phyloP scores from a whole-genome alignment of 1,140 invertebrate genomes.

The Hycleus phaleratus region DNA sequence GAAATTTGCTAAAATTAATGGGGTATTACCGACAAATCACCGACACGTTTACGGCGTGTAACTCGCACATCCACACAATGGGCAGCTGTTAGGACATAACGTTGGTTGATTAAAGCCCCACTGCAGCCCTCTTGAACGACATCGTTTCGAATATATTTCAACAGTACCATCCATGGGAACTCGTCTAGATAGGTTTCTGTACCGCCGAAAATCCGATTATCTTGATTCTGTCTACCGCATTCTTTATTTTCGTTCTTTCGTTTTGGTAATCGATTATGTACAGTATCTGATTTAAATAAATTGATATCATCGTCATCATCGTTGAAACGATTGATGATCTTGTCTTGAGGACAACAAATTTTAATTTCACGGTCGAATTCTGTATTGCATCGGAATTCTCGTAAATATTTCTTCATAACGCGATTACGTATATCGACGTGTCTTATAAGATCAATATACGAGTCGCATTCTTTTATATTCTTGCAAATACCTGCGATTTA shows the following conservation, averaged over 20 bases:
- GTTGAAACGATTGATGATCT: not conserved
- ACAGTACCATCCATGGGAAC: slow-evolving; percentile 51
- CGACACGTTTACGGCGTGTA: slow-evolving; percentile 28
- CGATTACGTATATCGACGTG: not conserved
- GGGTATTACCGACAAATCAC: not conserved
- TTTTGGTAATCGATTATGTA: not conserved
- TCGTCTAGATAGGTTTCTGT: slow-evolving; percentile 38
- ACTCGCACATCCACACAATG: slow-evolving; percentile 49
- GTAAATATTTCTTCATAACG: slow-evolving; percentile 6
- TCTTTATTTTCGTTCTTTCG: slow-evolving; percentile 7
- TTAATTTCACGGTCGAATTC: slow-evolving; percentile 9
- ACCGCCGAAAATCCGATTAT: slow-evolving; percentile 34
- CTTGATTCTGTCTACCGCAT: slow-evolving; percentile 5
- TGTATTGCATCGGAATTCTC: slow-evolving; percentile 11
- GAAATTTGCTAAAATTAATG: not conserved
- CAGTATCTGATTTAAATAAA: not conserved
- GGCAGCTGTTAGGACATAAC: slow-evolving; percentile 62
- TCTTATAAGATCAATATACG: slow-evolving; percentile 7
- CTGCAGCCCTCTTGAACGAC: slow-evolving; percentile 44
- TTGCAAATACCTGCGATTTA: slow-evolving; percentile 12
- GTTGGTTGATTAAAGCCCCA: slow-evolving; percentile 50
- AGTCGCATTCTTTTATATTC: slow-evolving; percentile 11
- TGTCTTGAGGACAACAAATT: slow-evolving; percentile 14
- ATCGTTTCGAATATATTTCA: slow-evolving; percentile 42
- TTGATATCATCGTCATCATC: not conserved